Evolutionary conservation across 2,797 vertebrate species (phyloP), one percentile per base, ranked within the genome.

Genomic region (Tadarida brasiliensis): DNA sequence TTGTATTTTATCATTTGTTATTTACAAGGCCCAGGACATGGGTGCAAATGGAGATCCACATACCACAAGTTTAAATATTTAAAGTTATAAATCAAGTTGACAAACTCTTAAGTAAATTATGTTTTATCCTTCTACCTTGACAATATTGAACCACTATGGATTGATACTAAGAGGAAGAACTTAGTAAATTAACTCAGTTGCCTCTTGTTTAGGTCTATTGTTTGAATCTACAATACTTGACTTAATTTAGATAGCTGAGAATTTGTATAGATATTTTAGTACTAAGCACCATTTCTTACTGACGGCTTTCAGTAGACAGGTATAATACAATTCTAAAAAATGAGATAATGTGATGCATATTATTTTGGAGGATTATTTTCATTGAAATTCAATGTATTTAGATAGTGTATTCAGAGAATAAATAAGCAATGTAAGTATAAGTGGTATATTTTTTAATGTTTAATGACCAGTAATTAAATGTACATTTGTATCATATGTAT

Each of bases 301-400:
- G 20, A 54, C n/a, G 33, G 15, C 22, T 73, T 51, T 81, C 51
- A 81, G 11, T 59, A 59, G 7, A 7, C 14, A 11, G 2, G 16
- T 71, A 54, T 33, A 74, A 35, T 57, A 57, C 47, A 15, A 8
- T 65, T 77, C 56, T 78, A 71, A 35, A 76, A 95, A 89, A 57
- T 89, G 7, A 84, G 47, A 71, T 63, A 67, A 65, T 19, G 2
- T 17, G 73, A 33, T 80, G 24, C 49, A 22, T 71, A n/a, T 47
- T 47, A 63, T 65, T 92, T 83, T 63, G 33, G 19, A 90, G 28
- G 51, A 76, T 76, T 47, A 70, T 76, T 82, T 95, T 96, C 54
- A 82, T 35, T 35, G 11, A 87, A 87, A 76, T 87, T 71, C 26
- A 19, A 35, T 73, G 7, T 22, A 15, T 61, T 80, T 59, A 65